phyloP scores from a whole-genome alignment of 30 jellyfish, hydroid and myxozoan species.

The Aurelia aurita region DNA sequence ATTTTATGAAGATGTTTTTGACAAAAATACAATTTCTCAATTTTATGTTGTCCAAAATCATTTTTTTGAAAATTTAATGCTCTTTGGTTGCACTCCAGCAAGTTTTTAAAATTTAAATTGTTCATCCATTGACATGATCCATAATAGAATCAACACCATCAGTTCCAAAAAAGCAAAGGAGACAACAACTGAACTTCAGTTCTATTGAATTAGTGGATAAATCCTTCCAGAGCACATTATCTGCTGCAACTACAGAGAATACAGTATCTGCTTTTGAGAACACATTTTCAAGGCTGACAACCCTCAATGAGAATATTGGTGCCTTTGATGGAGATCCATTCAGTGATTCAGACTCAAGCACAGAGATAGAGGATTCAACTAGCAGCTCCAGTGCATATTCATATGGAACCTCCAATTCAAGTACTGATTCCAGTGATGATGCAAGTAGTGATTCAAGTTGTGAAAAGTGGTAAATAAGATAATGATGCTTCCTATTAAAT shows the following conservation, averaged over 20 bases:
- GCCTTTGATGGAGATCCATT: background rate
- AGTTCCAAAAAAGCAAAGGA: constrained; percentile 5
- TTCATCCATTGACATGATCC: background rate
- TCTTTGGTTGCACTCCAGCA: too few relatives aligned
- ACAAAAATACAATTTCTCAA: too few relatives aligned
- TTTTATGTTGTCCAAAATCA: too few relatives aligned
- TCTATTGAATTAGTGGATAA: constrained; percentile 1
- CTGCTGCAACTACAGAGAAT: background rate
- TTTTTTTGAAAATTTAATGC: too few relatives aligned
- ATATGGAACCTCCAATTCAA: background rate
- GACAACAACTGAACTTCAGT: constrained; percentile 22
- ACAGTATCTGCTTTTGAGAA: background rate
- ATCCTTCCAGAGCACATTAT: background rate
- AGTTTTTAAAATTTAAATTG: too few relatives aligned
- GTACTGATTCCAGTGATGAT: background rate
- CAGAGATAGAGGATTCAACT: too few relatives aligned
- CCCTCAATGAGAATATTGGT: background rate
- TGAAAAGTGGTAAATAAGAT: constrained; percentile 11
- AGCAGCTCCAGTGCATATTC: background rate
- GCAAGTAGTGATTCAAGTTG: background rate
- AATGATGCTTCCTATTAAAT: background rate
- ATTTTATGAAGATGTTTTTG: too few relatives aligned
- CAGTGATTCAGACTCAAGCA: background rate
- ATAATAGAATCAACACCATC: constrained; percentile 13
- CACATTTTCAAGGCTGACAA: constrained; percentile 12